phyloP scores from a whole-genome alignment of 2,113 vertebrate genomes.

The Sapajus apella region DNA sequence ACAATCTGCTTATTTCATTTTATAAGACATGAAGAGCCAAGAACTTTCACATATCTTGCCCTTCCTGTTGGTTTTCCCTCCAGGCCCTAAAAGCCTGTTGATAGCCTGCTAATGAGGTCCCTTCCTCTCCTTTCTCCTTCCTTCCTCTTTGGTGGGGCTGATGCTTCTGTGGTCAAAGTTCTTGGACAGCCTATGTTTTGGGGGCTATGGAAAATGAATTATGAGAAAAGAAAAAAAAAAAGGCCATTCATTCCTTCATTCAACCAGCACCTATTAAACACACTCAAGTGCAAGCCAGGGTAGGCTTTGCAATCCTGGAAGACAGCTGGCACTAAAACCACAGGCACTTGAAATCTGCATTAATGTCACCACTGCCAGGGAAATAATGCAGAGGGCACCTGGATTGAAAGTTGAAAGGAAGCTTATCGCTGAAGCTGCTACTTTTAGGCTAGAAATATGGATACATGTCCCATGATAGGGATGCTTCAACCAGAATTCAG shows the following conservation, averaged over 20 bases:
- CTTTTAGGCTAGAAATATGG: slow-evolving; percentile 20
- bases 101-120: neutral
- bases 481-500: slow-evolving; percentile 12
- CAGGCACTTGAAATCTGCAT: neutral
- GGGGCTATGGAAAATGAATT: neutral
- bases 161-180: slow-evolving; percentile 52
- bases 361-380: neutral
- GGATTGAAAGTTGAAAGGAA: neutral
- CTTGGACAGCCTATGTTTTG: neutral
- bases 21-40: slow-evolving; percentile 8
- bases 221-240: neutral
- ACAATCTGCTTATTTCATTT: slow-evolving; percentile 33
- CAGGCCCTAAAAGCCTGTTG: neutral
- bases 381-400: neutral
- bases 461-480: neutral
- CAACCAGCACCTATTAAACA: slow-evolving; percentile 9
- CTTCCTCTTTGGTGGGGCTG: slow-evolving; percentile 34
- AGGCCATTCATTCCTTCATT: slow-evolving; percentile 7
- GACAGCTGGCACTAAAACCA: neutral
- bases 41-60: slow-evolving; percentile 8
- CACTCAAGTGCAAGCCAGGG: neutral
- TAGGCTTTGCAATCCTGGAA: slow-evolving; percentile 7
- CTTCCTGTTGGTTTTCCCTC: slow-evolving; percentile 28
- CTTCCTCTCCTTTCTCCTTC: slow-evolving; percentile 44
- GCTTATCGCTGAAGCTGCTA: neutral